Evolutionary conservation across 1,140 invertebrate species (phyloP).

Genomic region (Wasmannia auropunctata): DNA sequence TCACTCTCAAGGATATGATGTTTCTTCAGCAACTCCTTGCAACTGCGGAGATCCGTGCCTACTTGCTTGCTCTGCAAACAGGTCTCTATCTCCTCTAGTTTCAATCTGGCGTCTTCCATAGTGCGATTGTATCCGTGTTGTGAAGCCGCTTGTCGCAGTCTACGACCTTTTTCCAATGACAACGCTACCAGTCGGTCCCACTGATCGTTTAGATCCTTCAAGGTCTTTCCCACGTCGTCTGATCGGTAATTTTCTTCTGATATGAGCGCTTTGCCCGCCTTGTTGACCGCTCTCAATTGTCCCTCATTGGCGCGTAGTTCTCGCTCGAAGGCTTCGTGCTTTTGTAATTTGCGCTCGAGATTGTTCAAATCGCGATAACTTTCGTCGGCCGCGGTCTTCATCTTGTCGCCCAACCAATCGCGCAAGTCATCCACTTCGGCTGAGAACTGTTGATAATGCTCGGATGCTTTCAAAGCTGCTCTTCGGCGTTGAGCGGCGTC

Average conservation of each 20-base stretch:
- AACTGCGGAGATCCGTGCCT: conserved; percentile 94
- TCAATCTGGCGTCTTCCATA: conserved; percentile 92
- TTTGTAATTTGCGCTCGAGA: conserved; percentile 96
- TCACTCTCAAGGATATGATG: conserved; percentile 93
- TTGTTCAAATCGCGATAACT: conserved; percentile 97
- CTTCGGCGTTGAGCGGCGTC: conserved; percentile 90
- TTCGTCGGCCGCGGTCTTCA: conserved; percentile 95
- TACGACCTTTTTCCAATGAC: conserved; percentile 93
- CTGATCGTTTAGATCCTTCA: conserved; percentile 89
- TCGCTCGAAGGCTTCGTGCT: conserved; percentile 98
- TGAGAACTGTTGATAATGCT: conserved; percentile 94
- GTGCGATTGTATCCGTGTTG: conserved; percentile 92
- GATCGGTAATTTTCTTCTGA: conserved; percentile 90
- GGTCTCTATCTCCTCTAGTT: conserved; percentile 92
- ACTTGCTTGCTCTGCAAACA: conserved; percentile 92
- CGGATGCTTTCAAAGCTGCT: conserved; percentile 91
- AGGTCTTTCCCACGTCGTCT: conserved; percentile 88
- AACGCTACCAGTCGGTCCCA: conserved; percentile 90
- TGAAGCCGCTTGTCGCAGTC: conserved; percentile 90
- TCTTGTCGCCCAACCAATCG: conserved; percentile 97
- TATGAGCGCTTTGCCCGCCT: conserved; percentile 90
- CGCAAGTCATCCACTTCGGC: conserved; percentile 95
- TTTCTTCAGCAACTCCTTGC: conserved; percentile 94
- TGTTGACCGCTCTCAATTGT: conserved; percentile 93
- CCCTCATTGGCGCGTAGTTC: conserved; percentile 97